These are phyloP conservation scores for Coluber constrictor DNA, from an alignment of 2,797 vertebrate genomes.

Conservation along the genomic window DNA sequence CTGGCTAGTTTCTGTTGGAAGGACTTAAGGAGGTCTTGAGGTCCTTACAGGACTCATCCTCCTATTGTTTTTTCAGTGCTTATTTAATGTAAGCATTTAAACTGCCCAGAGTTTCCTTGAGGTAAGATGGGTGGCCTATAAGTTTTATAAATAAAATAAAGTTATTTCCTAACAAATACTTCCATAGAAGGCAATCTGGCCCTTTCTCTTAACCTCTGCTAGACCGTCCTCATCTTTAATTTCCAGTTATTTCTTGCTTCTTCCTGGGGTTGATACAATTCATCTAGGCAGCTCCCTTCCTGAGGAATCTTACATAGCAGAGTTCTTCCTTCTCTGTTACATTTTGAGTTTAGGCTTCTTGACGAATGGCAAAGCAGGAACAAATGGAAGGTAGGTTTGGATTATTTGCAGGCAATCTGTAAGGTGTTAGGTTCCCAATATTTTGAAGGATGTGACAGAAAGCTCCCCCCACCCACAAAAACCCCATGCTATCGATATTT, in stretches of 20 bases:
- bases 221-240: neutral
- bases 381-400: neutral
- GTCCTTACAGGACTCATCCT: neutral
- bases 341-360: neutral
- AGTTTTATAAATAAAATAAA: neutral
- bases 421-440: neutral
- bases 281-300: neutral
- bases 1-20: neutral
- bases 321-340: neutral
- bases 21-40: neutral
- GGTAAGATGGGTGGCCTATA: neutral
- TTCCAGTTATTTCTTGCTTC: neutral
- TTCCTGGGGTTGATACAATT: neutral
- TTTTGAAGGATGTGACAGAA: neutral
- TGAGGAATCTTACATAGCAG: neutral
- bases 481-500: neutral
- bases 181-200: neutral
- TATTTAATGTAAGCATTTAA: neutral
- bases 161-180: neutral
- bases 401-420: neutral
- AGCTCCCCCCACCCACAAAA: neutral
- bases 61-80: neutral
- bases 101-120: neutral
- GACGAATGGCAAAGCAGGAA: neutral
- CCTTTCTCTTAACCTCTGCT: neutral